Conservation (phyloP, 2,113 vertebrate genomes). For the Acrocephalus arundinaceus region DNA sequence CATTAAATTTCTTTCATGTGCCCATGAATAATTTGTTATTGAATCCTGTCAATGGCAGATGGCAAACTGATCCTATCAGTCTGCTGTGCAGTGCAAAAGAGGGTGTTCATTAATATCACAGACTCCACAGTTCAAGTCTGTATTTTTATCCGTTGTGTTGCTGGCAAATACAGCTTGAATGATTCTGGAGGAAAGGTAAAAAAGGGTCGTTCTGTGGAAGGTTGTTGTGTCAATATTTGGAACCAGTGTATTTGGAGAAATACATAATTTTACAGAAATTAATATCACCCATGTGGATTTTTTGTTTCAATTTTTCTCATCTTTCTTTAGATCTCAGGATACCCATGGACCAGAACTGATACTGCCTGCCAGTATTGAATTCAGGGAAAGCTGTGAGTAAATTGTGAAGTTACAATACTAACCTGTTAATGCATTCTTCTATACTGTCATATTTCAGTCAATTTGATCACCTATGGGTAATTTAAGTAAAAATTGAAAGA, state of each 20-base stretch:
- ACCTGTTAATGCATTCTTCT: neutral
- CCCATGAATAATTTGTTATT: neutral
- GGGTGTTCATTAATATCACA: constrained; percentile 13
- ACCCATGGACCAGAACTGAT: constrained; percentile 81
- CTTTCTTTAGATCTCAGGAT: constrained; percentile 84
- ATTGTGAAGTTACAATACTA: neutral
- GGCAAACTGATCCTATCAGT: neutral
- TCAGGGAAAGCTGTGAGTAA: constrained; percentile 95
- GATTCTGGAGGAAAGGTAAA: neutral
- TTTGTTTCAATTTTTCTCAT: constrained; percentile 5
- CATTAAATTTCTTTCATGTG: neutral
- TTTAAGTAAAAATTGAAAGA: neutral
- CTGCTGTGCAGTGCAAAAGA: neutral
- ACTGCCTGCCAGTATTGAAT: constrained; percentile 94
- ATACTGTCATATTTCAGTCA: neutral
- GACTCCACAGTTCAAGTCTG: neutral
- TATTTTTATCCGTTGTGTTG: neutral
- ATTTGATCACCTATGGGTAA: neutral
- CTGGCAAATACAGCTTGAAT: neutral
- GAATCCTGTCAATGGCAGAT: constrained; percentile 5
- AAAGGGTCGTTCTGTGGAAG: neutral
- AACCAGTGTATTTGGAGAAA: neutral
- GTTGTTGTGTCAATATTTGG: neutral
- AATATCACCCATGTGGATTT: neutral
- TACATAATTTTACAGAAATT: neutral